A percentile compares a stretch with the other conserved stretches of the same genome.
These are phyloP conservation scores for Ondatra zibethicus DNA, from an alignment of 2,113 vertebrate genomes.

Conservation along the genomic window DNA sequence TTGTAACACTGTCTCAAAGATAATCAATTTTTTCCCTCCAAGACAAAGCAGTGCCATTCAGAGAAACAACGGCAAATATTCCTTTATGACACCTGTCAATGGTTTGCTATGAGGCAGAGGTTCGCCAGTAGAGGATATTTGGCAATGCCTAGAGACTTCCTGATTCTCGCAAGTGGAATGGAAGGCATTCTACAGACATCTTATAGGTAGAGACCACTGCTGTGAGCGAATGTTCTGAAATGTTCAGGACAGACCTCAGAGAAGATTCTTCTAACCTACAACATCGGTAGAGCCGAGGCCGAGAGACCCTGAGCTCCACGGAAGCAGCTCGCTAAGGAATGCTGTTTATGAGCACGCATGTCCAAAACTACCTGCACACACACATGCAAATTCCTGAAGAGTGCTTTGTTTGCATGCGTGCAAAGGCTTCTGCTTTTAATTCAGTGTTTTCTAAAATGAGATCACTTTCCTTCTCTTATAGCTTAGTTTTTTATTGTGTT, in stretches of 20 bases:
- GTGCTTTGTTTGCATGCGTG: neutral
- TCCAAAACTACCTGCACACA: neutral
- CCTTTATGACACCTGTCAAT: neutral
- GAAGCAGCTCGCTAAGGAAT: neutral
- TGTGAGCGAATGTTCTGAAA: neutral
- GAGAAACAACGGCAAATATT: constrained; percentile 10
- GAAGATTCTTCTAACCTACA: neutral
- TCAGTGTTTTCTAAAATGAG: neutral
- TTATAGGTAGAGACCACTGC: neutral
- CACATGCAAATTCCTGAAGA: neutral
- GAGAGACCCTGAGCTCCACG: neutral
- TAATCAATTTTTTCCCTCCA: neutral
- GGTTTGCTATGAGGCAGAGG: neutral
- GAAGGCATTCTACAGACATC: neutral
- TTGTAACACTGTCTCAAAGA: constrained; percentile 53
- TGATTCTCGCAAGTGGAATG: neutral
- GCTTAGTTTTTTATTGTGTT: neutral
- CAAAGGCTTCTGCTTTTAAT: neutral
- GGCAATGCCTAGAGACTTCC: neutral
- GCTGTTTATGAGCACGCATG: no score
- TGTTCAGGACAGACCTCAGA: neutral
- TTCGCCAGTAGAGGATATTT: neutral
- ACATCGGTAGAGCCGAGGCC: neutral
- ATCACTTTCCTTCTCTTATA: neutral
- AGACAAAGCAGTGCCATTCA: constrained; percentile 7